Conservation (phyloP, 1,140 invertebrate species). For the Platyura marginata region DNA sequence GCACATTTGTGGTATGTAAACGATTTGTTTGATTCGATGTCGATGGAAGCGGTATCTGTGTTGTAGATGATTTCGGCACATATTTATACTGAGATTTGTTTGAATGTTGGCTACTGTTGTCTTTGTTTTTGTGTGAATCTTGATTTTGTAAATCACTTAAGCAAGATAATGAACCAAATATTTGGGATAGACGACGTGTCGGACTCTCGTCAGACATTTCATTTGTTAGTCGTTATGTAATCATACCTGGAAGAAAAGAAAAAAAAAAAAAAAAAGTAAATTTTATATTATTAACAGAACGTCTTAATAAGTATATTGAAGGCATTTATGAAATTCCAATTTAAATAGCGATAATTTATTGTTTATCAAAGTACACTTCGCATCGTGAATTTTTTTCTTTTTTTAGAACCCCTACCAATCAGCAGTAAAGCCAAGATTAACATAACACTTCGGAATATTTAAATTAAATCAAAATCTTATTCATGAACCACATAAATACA, state of each 20-base stretch:
- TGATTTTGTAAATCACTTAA: conserved; percentile 33
- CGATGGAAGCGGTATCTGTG: conserved; percentile 15
- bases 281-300: too few species aligned
- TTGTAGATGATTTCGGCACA: conserved; percentile 7
- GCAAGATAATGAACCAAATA: conserved; percentile 55
- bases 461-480: too few species aligned
- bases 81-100: conserved; percentile 8
- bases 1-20: conserved; percentile 5
- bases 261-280: too few species aligned
- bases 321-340: too few species aligned
- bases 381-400: too few species aligned
- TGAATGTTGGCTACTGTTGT: conserved; percentile 4
- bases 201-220: conserved; percentile 35
- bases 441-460: too few species aligned
- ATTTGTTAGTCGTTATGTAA: background rate
- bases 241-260: background rate
- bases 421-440: too few species aligned
- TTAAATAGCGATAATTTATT: too few species aligned
- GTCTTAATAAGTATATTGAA: too few species aligned
- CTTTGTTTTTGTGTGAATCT: conserved; percentile 23
- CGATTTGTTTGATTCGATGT: conserved; percentile 10
- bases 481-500: too few species aligned
- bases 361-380: too few species aligned
- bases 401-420: too few species aligned
- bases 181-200: conserved; percentile 51